phyloP scores from a whole-genome alignment of 2,113 vertebrate genomes.

The Pongo abelii region DNA sequence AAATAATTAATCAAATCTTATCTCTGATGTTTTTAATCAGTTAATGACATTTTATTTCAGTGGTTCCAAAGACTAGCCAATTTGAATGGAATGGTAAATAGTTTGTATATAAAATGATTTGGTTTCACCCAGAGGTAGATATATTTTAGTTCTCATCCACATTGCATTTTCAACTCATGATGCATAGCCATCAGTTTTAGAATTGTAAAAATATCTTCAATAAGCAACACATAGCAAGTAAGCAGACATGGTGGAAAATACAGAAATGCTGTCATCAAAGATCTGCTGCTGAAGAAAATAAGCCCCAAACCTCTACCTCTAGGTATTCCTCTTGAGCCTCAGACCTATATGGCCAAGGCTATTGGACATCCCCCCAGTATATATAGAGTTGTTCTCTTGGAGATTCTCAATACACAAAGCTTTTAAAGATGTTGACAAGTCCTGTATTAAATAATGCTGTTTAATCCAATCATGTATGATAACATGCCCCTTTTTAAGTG shows the following conservation, averaged over 20 bases:
- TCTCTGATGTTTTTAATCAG: neutral
- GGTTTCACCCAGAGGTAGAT: neutral
- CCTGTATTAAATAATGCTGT: neutral
- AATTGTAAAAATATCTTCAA: slow-evolving; percentile 18
- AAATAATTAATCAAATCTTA: neutral
- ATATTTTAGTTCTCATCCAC: neutral
- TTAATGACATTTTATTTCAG: neutral
- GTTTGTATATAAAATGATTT: neutral
- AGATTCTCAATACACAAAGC: neutral
- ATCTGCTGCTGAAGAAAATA: neutral
- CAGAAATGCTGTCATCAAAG: neutral
- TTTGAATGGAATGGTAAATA: neutral
- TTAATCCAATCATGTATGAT: neutral
- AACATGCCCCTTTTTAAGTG: neutral
- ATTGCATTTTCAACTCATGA: neutral
- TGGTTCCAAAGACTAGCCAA: neutral
- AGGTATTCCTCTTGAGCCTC: neutral
- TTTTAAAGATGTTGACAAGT: neutral
- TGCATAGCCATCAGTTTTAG: neutral
- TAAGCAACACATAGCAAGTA: neutral
- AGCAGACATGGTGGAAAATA: neutral
- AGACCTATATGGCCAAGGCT: neutral
- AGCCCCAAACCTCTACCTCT: neutral
- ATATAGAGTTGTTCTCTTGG: neutral
- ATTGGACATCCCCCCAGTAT: neutral